Conservation (phyloP, 23 tunicate genomes). For the Aplidium turbinatum region DNA sequence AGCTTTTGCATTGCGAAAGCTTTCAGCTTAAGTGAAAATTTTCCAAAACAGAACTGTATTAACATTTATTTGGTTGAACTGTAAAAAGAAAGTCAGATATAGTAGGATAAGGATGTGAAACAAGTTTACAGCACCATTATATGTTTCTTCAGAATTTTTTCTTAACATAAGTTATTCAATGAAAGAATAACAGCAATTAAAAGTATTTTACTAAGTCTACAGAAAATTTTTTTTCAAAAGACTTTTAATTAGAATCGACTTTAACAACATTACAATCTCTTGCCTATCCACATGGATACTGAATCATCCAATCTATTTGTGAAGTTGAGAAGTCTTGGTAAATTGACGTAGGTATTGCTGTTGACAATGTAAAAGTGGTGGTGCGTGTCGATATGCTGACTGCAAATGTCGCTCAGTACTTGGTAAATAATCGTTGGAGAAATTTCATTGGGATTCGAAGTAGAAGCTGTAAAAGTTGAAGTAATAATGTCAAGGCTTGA, state of each 20-base stretch:
- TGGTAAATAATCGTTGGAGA: conserved; percentile 65
- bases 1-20: no score
- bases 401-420: conserved; percentile 60
- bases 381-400: conserved; percentile 76
- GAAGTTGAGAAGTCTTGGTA: conserved; percentile 50
- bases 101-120: no score
- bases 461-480: no score
- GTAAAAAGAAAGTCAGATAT: no score
- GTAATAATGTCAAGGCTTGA: no score
- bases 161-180: no score
- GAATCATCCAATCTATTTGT: conserved; percentile 72
- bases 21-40: no score
- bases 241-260: not conserved
- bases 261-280: conserved; percentile 6
- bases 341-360: conserved; percentile 61
- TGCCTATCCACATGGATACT: conserved; percentile 58
- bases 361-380: conserved; percentile 60
- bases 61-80: no score
- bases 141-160: no score
- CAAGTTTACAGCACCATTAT: no score
- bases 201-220: not conserved
- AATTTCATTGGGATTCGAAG: no score
- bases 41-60: no score
- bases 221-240: not conserved
- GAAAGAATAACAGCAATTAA: not conserved